phyloP scores from a whole-genome alignment of 2,797 vertebrate species.

The Diplodus sargus region DNA sequence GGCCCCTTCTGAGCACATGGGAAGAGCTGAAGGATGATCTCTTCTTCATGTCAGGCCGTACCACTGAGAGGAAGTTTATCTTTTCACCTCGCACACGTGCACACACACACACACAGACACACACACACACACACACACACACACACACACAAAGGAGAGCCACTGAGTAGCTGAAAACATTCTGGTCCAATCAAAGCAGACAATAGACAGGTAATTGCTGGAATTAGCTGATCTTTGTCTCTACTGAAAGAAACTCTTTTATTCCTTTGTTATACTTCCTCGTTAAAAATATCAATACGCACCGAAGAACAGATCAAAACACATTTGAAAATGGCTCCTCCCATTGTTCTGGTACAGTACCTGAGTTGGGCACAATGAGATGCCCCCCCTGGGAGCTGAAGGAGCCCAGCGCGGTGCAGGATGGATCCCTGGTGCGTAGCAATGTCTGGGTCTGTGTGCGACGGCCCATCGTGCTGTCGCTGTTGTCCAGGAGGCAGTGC shows the following conservation, averaged over 20 bases:
- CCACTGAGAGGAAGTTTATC: slow-evolving; percentile 12
- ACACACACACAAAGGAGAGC: neutral
- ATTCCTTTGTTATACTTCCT: slow-evolving; percentile 9
- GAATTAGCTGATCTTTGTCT: slow-evolving; percentile 12
- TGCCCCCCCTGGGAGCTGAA: slow-evolving; percentile 97
- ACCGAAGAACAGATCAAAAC: neutral
- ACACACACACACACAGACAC: neutral
- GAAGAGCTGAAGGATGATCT: slow-evolving; percentile 32
- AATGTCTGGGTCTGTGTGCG: slow-evolving; percentile 95
- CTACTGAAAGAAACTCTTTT: neutral
- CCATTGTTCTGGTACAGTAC: slow-evolving; percentile 70
- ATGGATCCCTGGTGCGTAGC: slow-evolving; percentile 93
- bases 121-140: neutral
- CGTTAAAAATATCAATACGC: slow-evolving; percentile 1
- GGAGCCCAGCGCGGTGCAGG: slow-evolving; percentile 93
- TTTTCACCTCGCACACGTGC: slow-evolving; percentile 8
- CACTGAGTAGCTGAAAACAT: slow-evolving; percentile 14
- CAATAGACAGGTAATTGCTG: slow-evolving; percentile 35
- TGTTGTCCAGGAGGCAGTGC: slow-evolving; percentile 91
- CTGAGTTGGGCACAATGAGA: slow-evolving; percentile 96
- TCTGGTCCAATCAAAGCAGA: slow-evolving; percentile 17
- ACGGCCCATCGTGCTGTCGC: slow-evolving; percentile 89
- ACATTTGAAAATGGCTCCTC: neutral
- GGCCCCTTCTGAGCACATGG: slow-evolving; percentile 9
- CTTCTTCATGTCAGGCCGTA: slow-evolving; percentile 11